Evolutionary conservation across 1,140 invertebrate genomes (phyloP).

Genomic region (Idris sp.): DNA sequence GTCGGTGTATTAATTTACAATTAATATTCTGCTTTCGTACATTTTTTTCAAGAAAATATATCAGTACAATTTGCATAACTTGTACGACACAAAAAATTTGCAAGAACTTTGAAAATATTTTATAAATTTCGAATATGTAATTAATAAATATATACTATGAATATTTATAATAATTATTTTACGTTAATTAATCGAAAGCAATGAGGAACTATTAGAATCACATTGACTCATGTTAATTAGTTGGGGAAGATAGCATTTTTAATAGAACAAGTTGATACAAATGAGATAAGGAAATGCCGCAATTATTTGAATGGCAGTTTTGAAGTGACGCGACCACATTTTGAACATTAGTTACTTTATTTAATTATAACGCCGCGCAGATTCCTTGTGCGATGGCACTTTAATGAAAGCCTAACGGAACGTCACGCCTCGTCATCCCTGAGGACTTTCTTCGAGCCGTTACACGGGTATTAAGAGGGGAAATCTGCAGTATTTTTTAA

Average conservation of each 20-base stretch:
- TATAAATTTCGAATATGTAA: too few relatives aligned
- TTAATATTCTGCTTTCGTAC: too few relatives aligned
- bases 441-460: constrained; percentile 61
- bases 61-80: too few relatives aligned
- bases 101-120: too few relatives aligned
- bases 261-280: background rate
- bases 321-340: constrained; percentile 24
- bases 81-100: too few relatives aligned
- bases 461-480: constrained; percentile 72
- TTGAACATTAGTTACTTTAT: constrained; percentile 72
- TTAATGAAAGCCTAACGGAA: constrained; percentile 74
- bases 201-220: background rate
- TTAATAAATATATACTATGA: too few relatives aligned
- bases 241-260: background rate
- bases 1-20: too few relatives aligned
- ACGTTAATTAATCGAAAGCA: background rate
- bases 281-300: constrained; percentile 24
- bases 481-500: constrained; percentile 74
- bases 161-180: too few relatives aligned
- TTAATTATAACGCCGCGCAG: constrained; percentile 69
- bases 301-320: constrained; percentile 24
- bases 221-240: constrained; percentile 6
- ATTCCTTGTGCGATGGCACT: constrained; percentile 67
- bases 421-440: constrained; percentile 73
- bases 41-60: too few relatives aligned